A percentile compares a stretch with the other conserved stretches of the same genome.
These are phyloP conservation scores for Lithosia quadra DNA, from an alignment of 2,888 invertebrate genomes.

Conservation along the genomic window DNA sequence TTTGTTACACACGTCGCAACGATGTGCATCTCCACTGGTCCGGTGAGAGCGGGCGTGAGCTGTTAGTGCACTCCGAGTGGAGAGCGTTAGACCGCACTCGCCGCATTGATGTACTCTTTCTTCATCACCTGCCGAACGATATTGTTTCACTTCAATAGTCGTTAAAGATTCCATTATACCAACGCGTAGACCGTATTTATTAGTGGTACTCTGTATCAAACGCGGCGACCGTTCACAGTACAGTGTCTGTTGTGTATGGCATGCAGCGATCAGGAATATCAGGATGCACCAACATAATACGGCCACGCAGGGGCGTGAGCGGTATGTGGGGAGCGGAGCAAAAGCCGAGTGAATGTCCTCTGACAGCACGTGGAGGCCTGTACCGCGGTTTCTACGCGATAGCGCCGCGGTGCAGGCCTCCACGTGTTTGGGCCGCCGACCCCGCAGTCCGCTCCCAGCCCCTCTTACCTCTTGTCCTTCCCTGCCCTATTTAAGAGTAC, in stretches of 20 bases:
- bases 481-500: constrained; percentile 45
- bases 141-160: constrained; percentile 63
- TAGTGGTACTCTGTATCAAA: constrained; percentile 48
- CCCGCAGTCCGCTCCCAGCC: constrained; percentile 67
- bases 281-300: constrained; percentile 79
- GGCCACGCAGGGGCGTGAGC: constrained; percentile 67
- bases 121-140: constrained; percentile 83
- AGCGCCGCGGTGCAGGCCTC: constrained; percentile 82
- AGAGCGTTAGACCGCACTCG: constrained; percentile 91
- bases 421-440: constrained; percentile 83
- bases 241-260: constrained; percentile 80
- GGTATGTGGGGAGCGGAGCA: constrained; percentile 63
- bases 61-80: constrained; percentile 91
- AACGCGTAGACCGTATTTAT: constrained; percentile 38
- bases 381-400: constrained; percentile 77
- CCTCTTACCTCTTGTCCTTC: constrained; percentile 57
- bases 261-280: constrained; percentile 82
- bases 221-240: constrained; percentile 77
- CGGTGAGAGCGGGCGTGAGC: constrained; percentile 88
- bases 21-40: constrained; percentile 90
- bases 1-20: constrained; percentile 96
- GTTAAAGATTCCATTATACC: constrained; percentile 61
- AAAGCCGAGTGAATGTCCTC: constrained; percentile 73
- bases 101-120: constrained; percentile 87
- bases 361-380: constrained; percentile 84